These are phyloP conservation scores for Pithys albifrons DNA, from an alignment of 2,113 vertebrate genomes.

Conservation along the genomic window DNA sequence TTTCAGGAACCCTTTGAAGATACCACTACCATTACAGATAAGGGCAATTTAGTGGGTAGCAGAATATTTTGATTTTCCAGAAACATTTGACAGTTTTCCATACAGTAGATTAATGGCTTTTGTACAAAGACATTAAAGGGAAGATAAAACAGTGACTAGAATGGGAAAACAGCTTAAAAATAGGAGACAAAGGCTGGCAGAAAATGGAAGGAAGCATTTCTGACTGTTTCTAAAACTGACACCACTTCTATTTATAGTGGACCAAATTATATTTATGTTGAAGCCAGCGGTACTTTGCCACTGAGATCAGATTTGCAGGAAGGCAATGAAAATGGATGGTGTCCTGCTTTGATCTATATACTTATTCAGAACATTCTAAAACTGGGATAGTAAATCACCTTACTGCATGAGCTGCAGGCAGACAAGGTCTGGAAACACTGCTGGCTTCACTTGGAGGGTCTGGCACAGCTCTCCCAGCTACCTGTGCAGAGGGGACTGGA, in stretches of 20 bases:
- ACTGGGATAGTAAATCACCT: neutral
- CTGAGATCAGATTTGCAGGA: neutral
- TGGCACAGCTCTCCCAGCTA: neutral
- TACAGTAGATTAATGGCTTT: conserved; percentile 53
- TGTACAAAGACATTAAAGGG: conserved; percentile 36
- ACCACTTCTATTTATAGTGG: conserved; percentile 32
- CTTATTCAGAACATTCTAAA: neutral
- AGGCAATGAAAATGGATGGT: neutral
- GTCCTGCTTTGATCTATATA: neutral
- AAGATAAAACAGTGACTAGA: conserved; percentile 43
- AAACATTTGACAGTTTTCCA: conserved; percentile 52
- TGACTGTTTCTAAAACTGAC: conserved; percentile 15
- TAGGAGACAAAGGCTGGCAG: conserved; percentile 31
- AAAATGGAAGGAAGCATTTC: conserved; percentile 38
- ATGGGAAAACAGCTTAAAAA: conserved; percentile 49
- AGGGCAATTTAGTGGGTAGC: conserved; percentile 64
- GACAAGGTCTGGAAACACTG: rapidly evolving
- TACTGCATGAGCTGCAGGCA: neutral
- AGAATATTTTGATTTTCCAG: conserved; percentile 69
- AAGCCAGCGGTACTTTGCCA: neutral
- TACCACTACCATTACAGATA: conserved; percentile 59
- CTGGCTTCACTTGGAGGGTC: neutral
- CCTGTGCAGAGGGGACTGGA: rapidly evolving
- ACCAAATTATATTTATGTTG: neutral
- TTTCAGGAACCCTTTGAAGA: conserved; percentile 67